Percentiles rank a stretch among this genome's conserved stretches.
These are phyloP conservation scores for Antennarius maculatus DNA, from an alignment of 2,797 vertebrate genomes.

Conservation along the genomic window DNA sequence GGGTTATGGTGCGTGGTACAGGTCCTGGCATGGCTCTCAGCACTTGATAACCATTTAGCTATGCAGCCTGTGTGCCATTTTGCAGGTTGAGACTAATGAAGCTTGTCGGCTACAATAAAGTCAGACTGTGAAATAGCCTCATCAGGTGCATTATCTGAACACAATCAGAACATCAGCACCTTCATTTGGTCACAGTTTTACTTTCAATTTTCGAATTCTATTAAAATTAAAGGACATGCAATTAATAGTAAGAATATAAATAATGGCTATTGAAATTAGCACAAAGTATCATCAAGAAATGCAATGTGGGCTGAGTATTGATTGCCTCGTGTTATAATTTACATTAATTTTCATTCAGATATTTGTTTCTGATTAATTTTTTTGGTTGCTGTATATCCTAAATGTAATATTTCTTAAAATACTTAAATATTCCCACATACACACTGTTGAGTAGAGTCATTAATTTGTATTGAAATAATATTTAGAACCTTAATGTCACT, in stretches of 20 bases:
- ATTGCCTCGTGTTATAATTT: neutral
- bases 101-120: constrained; percentile 78
- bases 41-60: constrained; percentile 73
- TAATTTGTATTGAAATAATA: neutral
- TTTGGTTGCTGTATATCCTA: neutral
- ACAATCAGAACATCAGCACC: constrained; percentile 67
- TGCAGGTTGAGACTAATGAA: constrained; percentile 78
- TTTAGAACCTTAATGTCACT: constrained; percentile 3
- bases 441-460: neutral
- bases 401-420: neutral
- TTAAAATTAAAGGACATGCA: constrained; percentile 36
- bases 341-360: constrained; percentile 7
- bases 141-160: constrained; percentile 82
- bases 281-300: constrained; percentile 24
- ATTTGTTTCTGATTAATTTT: neutral
- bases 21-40: constrained; percentile 71
- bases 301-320: neutral
- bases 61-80: constrained; percentile 72
- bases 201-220: constrained; percentile 29
- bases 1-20: constrained; percentile 81
- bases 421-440: neutral
- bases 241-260: constrained; percentile 47
- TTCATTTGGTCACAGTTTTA: constrained; percentile 62
- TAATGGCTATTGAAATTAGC: constrained; percentile 27
- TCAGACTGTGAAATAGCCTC: constrained; percentile 79